Evolutionary conservation across 2,797 vertebrate genomes (phyloP).

Genomic region (Falco naumanni): DNA sequence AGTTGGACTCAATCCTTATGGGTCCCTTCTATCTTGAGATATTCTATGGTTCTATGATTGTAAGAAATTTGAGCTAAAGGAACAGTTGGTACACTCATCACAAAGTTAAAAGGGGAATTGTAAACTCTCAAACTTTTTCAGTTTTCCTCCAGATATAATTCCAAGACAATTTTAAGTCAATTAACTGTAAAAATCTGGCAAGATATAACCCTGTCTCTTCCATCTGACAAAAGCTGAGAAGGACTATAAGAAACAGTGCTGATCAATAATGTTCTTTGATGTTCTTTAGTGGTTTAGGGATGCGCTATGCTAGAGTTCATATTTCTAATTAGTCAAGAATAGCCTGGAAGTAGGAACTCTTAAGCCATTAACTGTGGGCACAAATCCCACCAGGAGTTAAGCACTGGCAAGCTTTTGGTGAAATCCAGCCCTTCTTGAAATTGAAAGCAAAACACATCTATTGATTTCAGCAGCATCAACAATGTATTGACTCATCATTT

Average conservation of each 20-base stretch:
- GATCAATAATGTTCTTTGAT: not conserved
- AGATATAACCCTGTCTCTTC: not conserved
- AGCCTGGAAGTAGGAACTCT: not conserved
- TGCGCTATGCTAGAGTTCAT: not conserved
- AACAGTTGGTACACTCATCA: not conserved
- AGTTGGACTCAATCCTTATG: no score
- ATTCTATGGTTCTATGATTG: no score
- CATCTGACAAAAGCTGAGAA: not conserved
- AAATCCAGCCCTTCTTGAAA: not conserved
- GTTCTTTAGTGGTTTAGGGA: not conserved
- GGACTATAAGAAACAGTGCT: not conserved
- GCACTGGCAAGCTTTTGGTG: not conserved
- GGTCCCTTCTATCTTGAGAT: no score
- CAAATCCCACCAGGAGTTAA: not conserved
- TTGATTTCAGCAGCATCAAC: not conserved
- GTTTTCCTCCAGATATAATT: not conserved
- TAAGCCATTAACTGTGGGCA: not conserved
- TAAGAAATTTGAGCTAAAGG: not conserved
- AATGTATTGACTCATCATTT: not conserved
- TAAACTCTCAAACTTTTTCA: not conserved
- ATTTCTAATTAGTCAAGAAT: conserved; percentile 9
- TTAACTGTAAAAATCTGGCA: not conserved
- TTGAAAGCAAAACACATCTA: not conserved
- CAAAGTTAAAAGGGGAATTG: not conserved
- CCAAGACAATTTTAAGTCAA: not conserved